Conservation (phyloP, 1,140 invertebrate species). For the Oryzaephilus surinamensis region DNA sequence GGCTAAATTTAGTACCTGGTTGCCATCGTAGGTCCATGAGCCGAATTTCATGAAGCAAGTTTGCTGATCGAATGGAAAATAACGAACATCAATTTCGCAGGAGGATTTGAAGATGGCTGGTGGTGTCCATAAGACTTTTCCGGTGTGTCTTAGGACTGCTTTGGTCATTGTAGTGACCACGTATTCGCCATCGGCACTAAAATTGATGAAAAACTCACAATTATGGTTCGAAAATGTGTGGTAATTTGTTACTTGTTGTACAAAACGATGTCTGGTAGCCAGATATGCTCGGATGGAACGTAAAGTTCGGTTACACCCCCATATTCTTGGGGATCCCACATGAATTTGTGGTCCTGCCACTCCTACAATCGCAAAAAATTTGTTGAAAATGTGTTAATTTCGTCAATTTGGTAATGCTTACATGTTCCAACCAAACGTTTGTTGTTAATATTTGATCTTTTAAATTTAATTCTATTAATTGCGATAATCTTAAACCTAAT, state of each 20-base stretch:
- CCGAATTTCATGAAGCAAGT: slow-evolving; percentile 95
- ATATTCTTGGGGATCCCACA: slow-evolving; percentile 91
- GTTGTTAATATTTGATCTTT: slow-evolving; percentile 95
- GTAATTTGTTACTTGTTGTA: slow-evolving; percentile 80
- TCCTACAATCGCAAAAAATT: slow-evolving; percentile 46
- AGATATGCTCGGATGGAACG: slow-evolving; percentile 87
- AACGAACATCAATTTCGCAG: slow-evolving; percentile 91
- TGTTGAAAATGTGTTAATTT: slow-evolving; percentile 1
- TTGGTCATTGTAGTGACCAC: slow-evolving; percentile 98
- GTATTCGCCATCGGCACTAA: slow-evolving; percentile 93
- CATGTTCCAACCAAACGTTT: slow-evolving; percentile 92
- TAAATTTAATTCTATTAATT: slow-evolving; percentile 93
- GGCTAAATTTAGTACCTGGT: slow-evolving; percentile 54
- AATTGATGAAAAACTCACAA: slow-evolving; percentile 16
- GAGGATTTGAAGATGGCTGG: slow-evolving; percentile 97
- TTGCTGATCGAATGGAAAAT: slow-evolving; percentile 96
- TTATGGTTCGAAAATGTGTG: not conserved
- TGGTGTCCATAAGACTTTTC: slow-evolving; percentile 84
- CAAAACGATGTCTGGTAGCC: slow-evolving; percentile 93
- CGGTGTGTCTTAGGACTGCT: slow-evolving; percentile 80
- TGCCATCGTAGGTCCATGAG: slow-evolving; percentile 96
- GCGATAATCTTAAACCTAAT: slow-evolving; percentile 81
- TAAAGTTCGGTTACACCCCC: slow-evolving; percentile 88
- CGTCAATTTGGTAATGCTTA: slow-evolving; percentile 60
- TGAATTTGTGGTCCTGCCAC: slow-evolving; percentile 96